A percentile compares a stretch with the other conserved stretches of the same genome.
phyloP scores from a whole-genome alignment of 2,113 vertebrate species.

The Kryptolebias marmoratus region DNA sequence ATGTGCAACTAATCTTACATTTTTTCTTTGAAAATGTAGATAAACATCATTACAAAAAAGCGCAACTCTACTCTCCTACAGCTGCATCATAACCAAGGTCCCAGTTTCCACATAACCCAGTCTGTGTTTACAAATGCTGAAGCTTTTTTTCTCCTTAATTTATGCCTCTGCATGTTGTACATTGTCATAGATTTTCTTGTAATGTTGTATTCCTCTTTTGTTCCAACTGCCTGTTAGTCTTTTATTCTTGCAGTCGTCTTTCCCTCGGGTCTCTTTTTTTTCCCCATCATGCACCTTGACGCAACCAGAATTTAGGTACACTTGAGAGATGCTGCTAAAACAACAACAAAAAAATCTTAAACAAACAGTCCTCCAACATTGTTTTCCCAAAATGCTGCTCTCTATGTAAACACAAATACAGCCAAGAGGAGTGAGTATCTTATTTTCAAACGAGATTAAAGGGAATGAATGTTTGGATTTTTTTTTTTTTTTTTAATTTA shows the following conservation, averaged over 20 bases:
- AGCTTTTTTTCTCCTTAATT: not conserved
- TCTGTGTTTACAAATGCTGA: too few relatives aligned
- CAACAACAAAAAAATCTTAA: not conserved
- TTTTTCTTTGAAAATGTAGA: too few relatives aligned
- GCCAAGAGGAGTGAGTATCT: not conserved
- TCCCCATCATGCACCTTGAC: not conserved
- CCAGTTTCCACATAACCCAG: too few relatives aligned
- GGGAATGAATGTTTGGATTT: not conserved
- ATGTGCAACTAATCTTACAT: too few relatives aligned
- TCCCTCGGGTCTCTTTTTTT: not conserved
- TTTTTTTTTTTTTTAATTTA: not conserved
- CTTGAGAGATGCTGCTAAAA: not conserved
- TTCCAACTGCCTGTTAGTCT: not conserved
- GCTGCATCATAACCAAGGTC: too few relatives aligned
- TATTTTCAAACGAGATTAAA: not conserved
- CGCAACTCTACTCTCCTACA: too few relatives aligned
- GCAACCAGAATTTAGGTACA: not conserved
- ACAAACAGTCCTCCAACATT: not conserved
- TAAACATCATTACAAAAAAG: too few relatives aligned
- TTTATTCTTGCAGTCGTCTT: not conserved
- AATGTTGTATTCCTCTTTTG: not conserved
- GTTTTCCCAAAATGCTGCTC: not conserved
- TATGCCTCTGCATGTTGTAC: not conserved
- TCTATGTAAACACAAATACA: not conserved
- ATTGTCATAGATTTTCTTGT: not conserved